Evolutionary conservation across 2,888 invertebrate genomes (phyloP), one percentile per base, ranked within the genome.

Genomic region (Heteromurus nitidus): DNA sequence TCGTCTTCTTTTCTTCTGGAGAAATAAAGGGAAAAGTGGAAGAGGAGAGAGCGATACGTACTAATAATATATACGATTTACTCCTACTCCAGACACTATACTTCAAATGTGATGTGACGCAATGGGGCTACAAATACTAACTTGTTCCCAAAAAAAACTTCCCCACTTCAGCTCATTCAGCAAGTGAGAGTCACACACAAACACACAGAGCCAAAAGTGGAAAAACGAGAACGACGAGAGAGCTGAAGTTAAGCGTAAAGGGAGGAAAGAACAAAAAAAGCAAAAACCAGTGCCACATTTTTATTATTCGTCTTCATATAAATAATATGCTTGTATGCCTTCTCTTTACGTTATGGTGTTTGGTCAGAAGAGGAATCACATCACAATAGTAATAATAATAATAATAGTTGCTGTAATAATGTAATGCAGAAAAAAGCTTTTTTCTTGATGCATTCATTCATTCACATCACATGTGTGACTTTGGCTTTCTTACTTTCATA

Each of bases 41-140:
- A 53, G n/a, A 24, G 30, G 62, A n/a, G 65, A 65, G 62, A 55
- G n/a, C 68, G 50, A 47, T 60, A 67, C 68, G 28, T 42, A 44
- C 64, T 72, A 62, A 80, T 72, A 72, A 80, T 65, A 50, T 42
- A 79, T 65, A 80, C 53, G 44, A 72, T 80, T 80, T 67, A 16
- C 55, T 47, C 64, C 47, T 64, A 28, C 70, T 72, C 67, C 44
- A 72, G 65, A 72, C 67, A 72, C 65, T 67, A 76, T 62, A 76
- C 68, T 70, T 80, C 53, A 72, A 80, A 72, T 77, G 70, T 68
- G 76, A 77, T 69, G 77, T 70, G 79, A 72, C 79, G 65, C 79
- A 80, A 80, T 70, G 79, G 79, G 79, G 70, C 70, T 70, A 72
- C 55, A 80, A 80, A 70, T 80, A 70, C 70, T 42, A 64, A 70